phyloP scores from a whole-genome alignment of 2,888 invertebrate genomes.

The Drosophila formosana region DNA sequence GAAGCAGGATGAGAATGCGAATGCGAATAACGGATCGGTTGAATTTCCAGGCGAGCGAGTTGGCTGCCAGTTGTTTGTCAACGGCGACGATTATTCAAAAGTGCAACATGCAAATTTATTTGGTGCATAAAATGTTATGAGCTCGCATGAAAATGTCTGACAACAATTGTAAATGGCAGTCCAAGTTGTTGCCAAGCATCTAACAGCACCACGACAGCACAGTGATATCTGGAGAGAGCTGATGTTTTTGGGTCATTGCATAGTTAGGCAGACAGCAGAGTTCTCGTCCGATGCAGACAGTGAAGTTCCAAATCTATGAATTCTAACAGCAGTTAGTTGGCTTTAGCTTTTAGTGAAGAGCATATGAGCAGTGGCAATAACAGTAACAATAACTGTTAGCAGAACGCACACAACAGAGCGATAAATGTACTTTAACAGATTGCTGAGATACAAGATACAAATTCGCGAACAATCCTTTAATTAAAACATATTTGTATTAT shows the following conservation, averaged over 20 bases:
- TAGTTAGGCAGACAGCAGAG: slow-evolving; percentile 4
- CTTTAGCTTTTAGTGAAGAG: neutral
- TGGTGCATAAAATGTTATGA: slow-evolving; percentile 79
- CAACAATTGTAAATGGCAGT: slow-evolving; percentile 71
- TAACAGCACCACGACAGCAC: neutral
- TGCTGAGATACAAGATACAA: too few species aligned
- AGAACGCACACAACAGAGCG: neutral
- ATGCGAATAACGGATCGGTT: slow-evolving; percentile 19
- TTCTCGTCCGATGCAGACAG: neutral
- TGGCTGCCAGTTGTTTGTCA: slow-evolving; percentile 77
- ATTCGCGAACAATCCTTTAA: too few species aligned
- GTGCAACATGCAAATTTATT: slow-evolving; percentile 81
- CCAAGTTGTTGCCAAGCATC: slow-evolving; percentile 58
- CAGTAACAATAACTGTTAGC: slow-evolving; percentile 10
- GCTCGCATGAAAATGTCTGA: slow-evolving; percentile 80
- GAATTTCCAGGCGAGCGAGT: slow-evolving; percentile 57
- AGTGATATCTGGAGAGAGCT: slow-evolving; percentile 6
- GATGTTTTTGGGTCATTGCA: slow-evolving; percentile 24
- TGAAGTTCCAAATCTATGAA: slow-evolving; percentile 3
- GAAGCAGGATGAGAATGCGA: slow-evolving; percentile 1
- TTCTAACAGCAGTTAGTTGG: neutral
- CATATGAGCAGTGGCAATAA: slow-evolving; percentile 1
- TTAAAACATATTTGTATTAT: too few species aligned
- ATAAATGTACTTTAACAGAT: neutral
- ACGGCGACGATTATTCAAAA: slow-evolving; percentile 78